Percentiles rank a stretch among this genome's conserved stretches.
Evolutionary conservation across 2,797 vertebrate species (phyloP).

Genomic region (Urosaurus nigricauda): DNA sequence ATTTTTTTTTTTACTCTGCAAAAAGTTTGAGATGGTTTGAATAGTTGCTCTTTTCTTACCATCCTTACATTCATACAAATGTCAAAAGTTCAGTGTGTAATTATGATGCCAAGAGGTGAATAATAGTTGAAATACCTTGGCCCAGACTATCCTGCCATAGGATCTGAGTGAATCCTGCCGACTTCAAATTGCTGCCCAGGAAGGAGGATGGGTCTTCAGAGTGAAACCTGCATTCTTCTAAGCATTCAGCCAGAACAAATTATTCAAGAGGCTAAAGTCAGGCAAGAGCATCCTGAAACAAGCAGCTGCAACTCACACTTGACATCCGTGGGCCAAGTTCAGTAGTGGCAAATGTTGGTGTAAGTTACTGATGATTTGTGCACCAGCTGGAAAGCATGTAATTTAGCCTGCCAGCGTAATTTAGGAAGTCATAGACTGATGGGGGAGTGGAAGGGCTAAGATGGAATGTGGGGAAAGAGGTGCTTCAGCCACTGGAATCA

Average conservation of each 20-base stretch:
- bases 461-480: background rate
- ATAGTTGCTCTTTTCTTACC: conserved; percentile 66
- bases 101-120: conserved; percentile 41
- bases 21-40: conserved; percentile 66
- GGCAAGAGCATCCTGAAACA: conserved; percentile 11
- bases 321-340: background rate
- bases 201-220: background rate
- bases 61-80: conserved; percentile 21
- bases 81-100: conserved; percentile 57
- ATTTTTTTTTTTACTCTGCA: conserved; percentile 57
- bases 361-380: conserved; percentile 14
- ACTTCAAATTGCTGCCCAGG: background rate
- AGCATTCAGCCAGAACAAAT: conserved; percentile 23
- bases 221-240: conserved; percentile 6
- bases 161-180: conserved; percentile 38
- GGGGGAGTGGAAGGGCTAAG: background rate
- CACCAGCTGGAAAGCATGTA: conserved; percentile 11
- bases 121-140: conserved; percentile 48
- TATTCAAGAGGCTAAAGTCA: background rate
- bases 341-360: background rate
- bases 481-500: conserved; percentile 5
- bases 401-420: conserved; percentile 23
- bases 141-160: conserved; percentile 15
- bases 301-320: conserved; percentile 25
- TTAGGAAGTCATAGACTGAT: conserved; percentile 35